phyloP scores from a whole-genome alignment of 2,797 vertebrate genomes.

The Apogon talboti region DNA sequence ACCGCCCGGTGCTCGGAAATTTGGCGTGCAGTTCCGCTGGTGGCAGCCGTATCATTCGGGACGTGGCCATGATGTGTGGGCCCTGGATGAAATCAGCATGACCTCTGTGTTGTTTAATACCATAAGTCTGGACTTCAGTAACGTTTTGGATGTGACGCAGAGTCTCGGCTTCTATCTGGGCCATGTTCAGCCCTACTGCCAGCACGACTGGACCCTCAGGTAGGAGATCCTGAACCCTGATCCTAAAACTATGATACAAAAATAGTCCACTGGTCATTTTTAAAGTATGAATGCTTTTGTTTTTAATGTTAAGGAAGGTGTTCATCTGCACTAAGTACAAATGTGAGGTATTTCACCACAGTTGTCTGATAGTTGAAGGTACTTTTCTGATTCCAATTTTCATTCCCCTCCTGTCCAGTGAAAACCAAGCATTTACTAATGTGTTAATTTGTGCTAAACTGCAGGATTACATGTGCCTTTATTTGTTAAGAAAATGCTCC shows the following conservation, averaged over 20 bases:
- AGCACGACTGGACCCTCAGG: conserved; percentile 98
- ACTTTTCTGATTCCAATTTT: no score
- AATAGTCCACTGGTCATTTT: not conserved
- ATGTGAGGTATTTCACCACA: no score
- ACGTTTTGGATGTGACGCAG: conserved; percentile 95
- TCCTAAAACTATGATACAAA: not conserved
- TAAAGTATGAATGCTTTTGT: not conserved
- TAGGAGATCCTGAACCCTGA: conserved; percentile 51
- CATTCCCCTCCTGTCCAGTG: no score
- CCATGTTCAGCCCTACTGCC: conserved; percentile 96
- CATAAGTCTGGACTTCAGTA: conserved; percentile 97
- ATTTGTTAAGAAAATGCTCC: no score
- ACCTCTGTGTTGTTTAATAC: conserved; percentile 97
- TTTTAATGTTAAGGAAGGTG: not conserved
- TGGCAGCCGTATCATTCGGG: conserved; percentile 99
- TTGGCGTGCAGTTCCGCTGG: conserved; percentile 98
- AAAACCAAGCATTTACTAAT: no score
- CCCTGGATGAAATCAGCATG: conserved; percentile 98
- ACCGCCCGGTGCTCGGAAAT: conserved; percentile 90
- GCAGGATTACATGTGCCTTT: no score
- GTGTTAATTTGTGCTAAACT: no score
- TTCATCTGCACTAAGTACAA: no score
- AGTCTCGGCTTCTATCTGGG: conserved; percentile 99
- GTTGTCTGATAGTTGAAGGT: no score
- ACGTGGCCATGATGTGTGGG: conserved; percentile 95